Percentiles rank a stretch among this genome's conserved stretches.
These are phyloP conservation scores for Neolamprologus longior DNA, from an alignment of 2,113 vertebrate genomes.

Conservation along the genomic window DNA sequence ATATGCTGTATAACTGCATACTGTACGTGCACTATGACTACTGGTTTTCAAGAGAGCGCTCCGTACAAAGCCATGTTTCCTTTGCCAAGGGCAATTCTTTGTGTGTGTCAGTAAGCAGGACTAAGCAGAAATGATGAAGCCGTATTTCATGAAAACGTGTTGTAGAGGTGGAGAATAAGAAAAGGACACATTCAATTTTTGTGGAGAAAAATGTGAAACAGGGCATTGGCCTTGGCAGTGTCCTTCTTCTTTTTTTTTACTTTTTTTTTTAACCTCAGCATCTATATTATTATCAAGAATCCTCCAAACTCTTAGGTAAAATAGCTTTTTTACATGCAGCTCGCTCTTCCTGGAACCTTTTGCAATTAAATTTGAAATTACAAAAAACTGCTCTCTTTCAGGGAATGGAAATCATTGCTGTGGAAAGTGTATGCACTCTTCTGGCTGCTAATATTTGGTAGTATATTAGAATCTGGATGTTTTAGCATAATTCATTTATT, in stretches of 20 bases:
- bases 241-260: not conserved
- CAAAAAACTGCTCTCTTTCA: not conserved
- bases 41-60: not conserved
- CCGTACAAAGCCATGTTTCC: not conserved
- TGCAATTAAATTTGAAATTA: constrained; percentile 33
- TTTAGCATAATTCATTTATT: constrained; percentile 2
- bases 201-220: not conserved
- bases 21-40: not conserved
- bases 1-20: not conserved
- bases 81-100: not conserved
- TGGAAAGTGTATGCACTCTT: not conserved
- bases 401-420: constrained; percentile 11
- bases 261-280: not conserved
- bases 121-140: not conserved
- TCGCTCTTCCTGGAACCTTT: not conserved
- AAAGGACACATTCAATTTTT: not conserved
- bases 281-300: not conserved
- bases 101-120: not conserved
- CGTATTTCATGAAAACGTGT: not conserved
- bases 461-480: not conserved
- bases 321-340: not conserved
- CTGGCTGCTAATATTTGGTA: not conserved
- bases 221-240: not conserved
- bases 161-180: not conserved
- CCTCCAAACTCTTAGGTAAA: not conserved